Conservation (phyloP, 2,797 vertebrate genomes). For the Tolypeutes matacus region DNA sequence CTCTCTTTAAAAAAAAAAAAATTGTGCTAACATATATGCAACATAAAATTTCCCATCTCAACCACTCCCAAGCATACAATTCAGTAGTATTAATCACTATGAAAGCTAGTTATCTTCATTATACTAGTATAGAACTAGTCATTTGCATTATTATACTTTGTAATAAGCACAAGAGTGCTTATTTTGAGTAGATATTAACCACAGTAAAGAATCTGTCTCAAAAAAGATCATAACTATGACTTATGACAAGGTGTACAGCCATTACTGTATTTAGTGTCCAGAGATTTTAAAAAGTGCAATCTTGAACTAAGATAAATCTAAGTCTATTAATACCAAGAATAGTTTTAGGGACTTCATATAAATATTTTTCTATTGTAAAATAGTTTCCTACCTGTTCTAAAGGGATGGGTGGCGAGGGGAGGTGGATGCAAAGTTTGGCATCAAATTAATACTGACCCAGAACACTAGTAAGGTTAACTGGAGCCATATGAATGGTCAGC, state of each 20-base stretch:
- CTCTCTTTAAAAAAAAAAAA: no score
- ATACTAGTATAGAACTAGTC: conserved; percentile 48
- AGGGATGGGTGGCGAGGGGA: background rate
- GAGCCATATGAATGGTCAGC: background rate
- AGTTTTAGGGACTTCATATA: conserved; percentile 57
- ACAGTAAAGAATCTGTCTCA: conserved; percentile 35
- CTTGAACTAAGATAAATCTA: conserved; percentile 59
- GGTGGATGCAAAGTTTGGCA: conserved; percentile 56
- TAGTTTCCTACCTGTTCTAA: conserved; percentile 14
- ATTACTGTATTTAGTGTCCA: conserved; percentile 26
- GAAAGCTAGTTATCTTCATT: conserved; percentile 39
- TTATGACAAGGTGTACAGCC: no score
- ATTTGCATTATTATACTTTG: conserved; percentile 60
- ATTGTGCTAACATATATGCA: no score
- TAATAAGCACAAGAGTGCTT: conserved; percentile 63
- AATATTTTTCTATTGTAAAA: conserved; percentile 48
- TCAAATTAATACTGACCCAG: conserved; percentile 54
- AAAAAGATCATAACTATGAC: conserved; percentile 29
- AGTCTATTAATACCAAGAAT: conserved; percentile 56
- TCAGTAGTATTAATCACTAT: no score
- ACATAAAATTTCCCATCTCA: no score
- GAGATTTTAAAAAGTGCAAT: conserved; percentile 66
- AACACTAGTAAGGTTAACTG: conserved; percentile 42
- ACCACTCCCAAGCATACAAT: no score
- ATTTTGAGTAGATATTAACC: conserved; percentile 40